phyloP scores from a whole-genome alignment of 2,888 invertebrate species.

The Drosophila limbata region DNA sequence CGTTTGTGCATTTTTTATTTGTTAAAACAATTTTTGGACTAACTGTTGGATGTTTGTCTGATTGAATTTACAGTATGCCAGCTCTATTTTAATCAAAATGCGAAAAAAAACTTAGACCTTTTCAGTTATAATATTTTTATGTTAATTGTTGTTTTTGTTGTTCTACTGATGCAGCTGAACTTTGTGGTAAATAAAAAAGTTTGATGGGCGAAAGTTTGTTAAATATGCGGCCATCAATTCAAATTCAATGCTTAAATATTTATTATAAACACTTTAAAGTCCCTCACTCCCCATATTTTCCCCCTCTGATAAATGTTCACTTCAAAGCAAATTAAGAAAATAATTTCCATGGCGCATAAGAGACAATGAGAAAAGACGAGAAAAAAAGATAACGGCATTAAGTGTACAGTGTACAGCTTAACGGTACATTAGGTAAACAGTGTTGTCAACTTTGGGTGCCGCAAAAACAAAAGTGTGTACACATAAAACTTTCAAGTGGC shows the following conservation, averaged over 20 bases:
- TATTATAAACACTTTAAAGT: conserved; percentile 29
- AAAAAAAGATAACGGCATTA: conserved; percentile 64
- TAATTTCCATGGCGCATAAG: conserved; percentile 51
- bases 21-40: neutral
- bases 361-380: conserved; percentile 40
- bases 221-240: conserved; percentile 28
- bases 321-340: conserved; percentile 65
- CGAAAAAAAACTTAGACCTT: conserved; percentile 54
- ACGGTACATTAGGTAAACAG: conserved; percentile 80
- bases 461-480: conserved; percentile 38
- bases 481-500: conserved; percentile 61
- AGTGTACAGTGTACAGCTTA: conserved; percentile 73
- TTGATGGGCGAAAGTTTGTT: conserved; percentile 53
- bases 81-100: conserved; percentile 40
- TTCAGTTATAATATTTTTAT: conserved; percentile 55
- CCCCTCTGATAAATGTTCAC: conserved; percentile 11
- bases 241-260: conserved; percentile 45
- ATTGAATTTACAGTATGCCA: conserved; percentile 1
- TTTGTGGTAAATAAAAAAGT: conserved; percentile 67
- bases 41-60: conserved; percentile 19
- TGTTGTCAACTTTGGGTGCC: conserved; percentile 63
- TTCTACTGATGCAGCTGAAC: conserved; percentile 41
- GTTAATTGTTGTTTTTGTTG: conserved; percentile 53
- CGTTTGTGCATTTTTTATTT: conserved; percentile 17
- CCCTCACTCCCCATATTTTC: neutral